These are phyloP conservation scores for Drosophila acutilabella DNA, from an alignment of 2,888 invertebrate genomes.

Conservation along the genomic window DNA sequence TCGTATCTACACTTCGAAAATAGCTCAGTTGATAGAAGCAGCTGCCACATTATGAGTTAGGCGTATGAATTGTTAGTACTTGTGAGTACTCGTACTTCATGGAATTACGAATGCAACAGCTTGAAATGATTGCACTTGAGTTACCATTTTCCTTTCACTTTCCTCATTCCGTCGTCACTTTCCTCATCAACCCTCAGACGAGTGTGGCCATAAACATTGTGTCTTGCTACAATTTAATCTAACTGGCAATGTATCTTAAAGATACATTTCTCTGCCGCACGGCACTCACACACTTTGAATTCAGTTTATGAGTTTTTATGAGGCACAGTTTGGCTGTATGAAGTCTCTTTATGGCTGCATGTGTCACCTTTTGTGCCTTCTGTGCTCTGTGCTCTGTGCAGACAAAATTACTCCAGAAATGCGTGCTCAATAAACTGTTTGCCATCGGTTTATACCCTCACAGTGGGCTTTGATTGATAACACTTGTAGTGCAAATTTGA, in stretches of 20 bases:
- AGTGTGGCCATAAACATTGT: conserved; percentile 54
- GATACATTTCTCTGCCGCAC: conserved; percentile 21
- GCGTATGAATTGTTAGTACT: conserved; percentile 48
- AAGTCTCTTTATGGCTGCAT: conserved; percentile 62
- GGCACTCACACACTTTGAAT: conserved; percentile 30
- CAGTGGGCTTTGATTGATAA: conserved; percentile 1
- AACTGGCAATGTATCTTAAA: conserved; percentile 57
- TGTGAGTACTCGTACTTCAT: conserved; percentile 50
- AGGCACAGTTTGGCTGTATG: conserved; percentile 40
- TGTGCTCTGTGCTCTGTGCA: too few species aligned
- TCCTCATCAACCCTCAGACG: neutral
- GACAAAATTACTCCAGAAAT: conserved; percentile 42
- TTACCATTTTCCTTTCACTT: conserved; percentile 38
- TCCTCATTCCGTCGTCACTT: neutral
- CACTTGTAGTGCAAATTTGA: neutral
- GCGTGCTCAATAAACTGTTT: conserved; percentile 51
- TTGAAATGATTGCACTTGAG: conserved; percentile 72
- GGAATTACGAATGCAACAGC: conserved; percentile 67
- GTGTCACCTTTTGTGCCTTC: conserved; percentile 44
- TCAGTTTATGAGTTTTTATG: conserved; percentile 64
- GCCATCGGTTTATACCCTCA: conserved; percentile 20
- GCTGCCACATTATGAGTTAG: conserved; percentile 51
- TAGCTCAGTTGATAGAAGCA: conserved; percentile 33
- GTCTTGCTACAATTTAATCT: conserved; percentile 47
- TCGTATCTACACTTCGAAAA: conserved; percentile 6